Percentiles rank a stretch among this genome's conserved stretches.
These are phyloP conservation scores for Oscheius onirici DNA, from an alignment of 2,888 invertebrate genomes.

Conservation along the genomic window DNA sequence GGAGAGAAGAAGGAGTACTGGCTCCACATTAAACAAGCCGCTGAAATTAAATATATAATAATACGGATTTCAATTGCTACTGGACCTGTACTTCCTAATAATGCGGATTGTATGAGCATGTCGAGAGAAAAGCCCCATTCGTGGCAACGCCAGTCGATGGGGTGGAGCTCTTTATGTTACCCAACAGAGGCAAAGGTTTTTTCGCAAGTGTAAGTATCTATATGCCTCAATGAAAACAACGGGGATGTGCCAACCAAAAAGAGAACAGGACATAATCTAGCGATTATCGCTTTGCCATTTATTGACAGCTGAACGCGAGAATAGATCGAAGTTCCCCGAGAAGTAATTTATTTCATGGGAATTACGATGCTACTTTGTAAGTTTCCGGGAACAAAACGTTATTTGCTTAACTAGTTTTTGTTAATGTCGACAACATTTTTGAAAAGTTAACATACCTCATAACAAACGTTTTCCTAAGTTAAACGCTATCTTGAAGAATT, in stretches of 20 bases:
- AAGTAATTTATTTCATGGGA: neutral
- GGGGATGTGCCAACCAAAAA: neutral
- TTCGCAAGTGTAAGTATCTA: neutral
- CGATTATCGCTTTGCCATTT: neutral
- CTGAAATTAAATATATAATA: constrained; percentile 29
- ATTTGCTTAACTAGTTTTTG: too few species aligned
- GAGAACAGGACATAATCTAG: neutral
- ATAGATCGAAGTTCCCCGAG: neutral
- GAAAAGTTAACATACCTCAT: too few species aligned
- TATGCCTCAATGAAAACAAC: neutral
- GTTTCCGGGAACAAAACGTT: neutral
- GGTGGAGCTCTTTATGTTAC: constrained; percentile 6
- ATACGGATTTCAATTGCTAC: neutral
- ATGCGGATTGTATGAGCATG: neutral
- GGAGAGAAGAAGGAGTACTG: constrained; percentile 45
- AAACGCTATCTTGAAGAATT: too few species aligned
- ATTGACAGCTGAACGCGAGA: constrained; percentile 5
- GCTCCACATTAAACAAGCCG: constrained; percentile 50
- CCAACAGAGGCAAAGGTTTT: neutral
- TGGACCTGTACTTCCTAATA: constrained; percentile 9
- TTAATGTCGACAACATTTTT: neutral
- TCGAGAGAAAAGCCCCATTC: constrained; percentile 15
- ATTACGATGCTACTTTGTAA: neutral
- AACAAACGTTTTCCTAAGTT: too few species aligned
- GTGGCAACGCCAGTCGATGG: constrained; percentile 9